A percentile compares a stretch with the other conserved stretches of the same genome.
These are phyloP conservation scores for Mamestra configurata DNA, from an alignment of 1,140 invertebrate genomes.

Conservation along the genomic window DNA sequence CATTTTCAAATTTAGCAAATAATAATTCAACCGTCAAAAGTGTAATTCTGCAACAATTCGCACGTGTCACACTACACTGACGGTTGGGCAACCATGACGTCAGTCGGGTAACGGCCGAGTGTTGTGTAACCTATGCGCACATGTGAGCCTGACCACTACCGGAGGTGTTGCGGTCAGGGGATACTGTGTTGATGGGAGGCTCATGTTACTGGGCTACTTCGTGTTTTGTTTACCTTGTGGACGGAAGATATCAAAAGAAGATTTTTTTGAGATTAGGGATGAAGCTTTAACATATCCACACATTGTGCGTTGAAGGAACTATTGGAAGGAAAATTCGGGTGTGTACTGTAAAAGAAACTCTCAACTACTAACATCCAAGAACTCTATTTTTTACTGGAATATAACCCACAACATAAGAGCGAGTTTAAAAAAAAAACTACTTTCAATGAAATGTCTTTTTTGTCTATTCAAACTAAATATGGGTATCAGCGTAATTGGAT, in stretches of 20 bases:
- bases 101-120: not conserved
- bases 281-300: too few species aligned
- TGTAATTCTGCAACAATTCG: constrained; percentile 28
- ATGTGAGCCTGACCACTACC: constrained; percentile 7
- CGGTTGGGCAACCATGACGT: constrained; percentile 11
- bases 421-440: too few species aligned
- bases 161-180: constrained; percentile 20
- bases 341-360: too few species aligned
- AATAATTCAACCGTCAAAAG: not conserved
- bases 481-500: not conserved
- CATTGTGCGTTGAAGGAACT: too few species aligned
- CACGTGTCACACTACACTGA: not conserved
- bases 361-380: too few species aligned
- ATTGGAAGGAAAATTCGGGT: too few species aligned
- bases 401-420: too few species aligned
- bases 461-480: not conserved
- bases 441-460: too few species aligned
- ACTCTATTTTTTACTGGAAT: too few species aligned
- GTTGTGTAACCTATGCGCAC: not conserved
- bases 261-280: too few species aligned
- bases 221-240: not conserved
- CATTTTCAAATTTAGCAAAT: not conserved
- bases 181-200: not conserved
- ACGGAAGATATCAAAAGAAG: not conserved
- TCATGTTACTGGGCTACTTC: not conserved